Base-by-base conservation (phyloP, 2,888 invertebrate genomes). In the Tetheella fluctuosa region DNA sequence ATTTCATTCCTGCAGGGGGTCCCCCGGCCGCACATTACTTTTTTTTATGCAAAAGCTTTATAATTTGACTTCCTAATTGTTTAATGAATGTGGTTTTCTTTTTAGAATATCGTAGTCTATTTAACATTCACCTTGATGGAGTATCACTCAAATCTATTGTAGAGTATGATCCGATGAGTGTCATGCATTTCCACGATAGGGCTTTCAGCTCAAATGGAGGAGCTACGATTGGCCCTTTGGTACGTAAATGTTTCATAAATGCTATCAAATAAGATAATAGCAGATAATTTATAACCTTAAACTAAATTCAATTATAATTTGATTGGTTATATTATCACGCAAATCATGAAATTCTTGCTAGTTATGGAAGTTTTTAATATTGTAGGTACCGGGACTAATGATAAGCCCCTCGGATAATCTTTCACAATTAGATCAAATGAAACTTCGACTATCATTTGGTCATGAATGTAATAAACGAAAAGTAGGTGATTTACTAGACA, bases 181-280 rank as follows among this genome's bases (percentile, higher is more conserved):
- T 90, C 12, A 90, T 91, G 90, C 90, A 91, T 34, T 91, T 91
- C 72, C 86, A 88, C 61, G 86, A 88, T 23, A 71, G 86, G 15
- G 88, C 88, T 0, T 91, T 76, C 64, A 90, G 81, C 53, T 64
- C 65, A 8, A 90, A 90, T 55, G 91, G 91, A 3, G 84, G 76
- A 28, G 79, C 88, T 1, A 90, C 90, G 5, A 76, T 89, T 2
- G 61, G 71, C 5, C 75, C 89, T 23, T 59, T 81, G 84, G 90
- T 90, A 81, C 71, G 59, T 60, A 53, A 4, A 56, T 12, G 2
- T 6, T 6, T 52, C 3, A 52, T 37, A 37, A 37, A 34, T 34
- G 12, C 34, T 28, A 28, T 7, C 28, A 28, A 28, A 6, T 28
- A 28, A 28, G n/a, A n/a, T n/a, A n/a, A n/a, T 28, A 28, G 28